Conservation (phyloP, 2,888 invertebrate species). For the Anoplius nigerrimus region DNA sequence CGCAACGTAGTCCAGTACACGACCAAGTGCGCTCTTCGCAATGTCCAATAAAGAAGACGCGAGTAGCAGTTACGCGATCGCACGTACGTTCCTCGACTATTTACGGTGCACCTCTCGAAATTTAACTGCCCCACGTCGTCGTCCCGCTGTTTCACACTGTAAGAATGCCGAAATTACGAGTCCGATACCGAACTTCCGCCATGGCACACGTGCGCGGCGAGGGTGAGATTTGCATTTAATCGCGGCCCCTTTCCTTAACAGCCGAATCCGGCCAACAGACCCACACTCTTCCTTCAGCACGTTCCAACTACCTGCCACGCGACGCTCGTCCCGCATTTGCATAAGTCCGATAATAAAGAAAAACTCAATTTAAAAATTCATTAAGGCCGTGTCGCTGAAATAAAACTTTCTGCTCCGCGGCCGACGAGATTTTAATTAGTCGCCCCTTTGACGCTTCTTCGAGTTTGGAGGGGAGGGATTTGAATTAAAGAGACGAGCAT, state of each 20-base stretch:
- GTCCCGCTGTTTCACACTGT: too few relatives aligned
- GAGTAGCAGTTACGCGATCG: too few relatives aligned
- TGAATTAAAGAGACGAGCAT: too few relatives aligned
- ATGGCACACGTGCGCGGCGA: not conserved
- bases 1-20: too few relatives aligned
- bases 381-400: slow-evolving; percentile 38
- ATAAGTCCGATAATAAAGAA: slow-evolving; percentile 44
- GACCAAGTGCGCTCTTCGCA: too few relatives aligned
- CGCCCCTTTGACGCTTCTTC: not conserved
- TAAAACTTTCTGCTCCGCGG: slow-evolving; percentile 2
- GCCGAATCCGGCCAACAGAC: slow-evolving; percentile 17
- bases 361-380: slow-evolving; percentile 38
- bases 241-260: not conserved
- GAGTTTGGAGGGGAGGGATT: too few relatives aligned
- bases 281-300: not conserved
- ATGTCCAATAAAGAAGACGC: too few relatives aligned
- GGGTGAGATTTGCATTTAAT: slow-evolving; percentile 29
- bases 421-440: not conserved
- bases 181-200: too few relatives aligned
- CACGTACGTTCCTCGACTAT: too few relatives aligned
- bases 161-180: too few relatives aligned
- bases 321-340: slow-evolving; percentile 34
- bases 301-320: slow-evolving; percentile 16
- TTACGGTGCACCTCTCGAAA: too few relatives aligned
- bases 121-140: too few relatives aligned